Evolutionary conservation across 2,888 invertebrate species (phyloP).

Genomic region (Zaprionus bogoriensis): DNA sequence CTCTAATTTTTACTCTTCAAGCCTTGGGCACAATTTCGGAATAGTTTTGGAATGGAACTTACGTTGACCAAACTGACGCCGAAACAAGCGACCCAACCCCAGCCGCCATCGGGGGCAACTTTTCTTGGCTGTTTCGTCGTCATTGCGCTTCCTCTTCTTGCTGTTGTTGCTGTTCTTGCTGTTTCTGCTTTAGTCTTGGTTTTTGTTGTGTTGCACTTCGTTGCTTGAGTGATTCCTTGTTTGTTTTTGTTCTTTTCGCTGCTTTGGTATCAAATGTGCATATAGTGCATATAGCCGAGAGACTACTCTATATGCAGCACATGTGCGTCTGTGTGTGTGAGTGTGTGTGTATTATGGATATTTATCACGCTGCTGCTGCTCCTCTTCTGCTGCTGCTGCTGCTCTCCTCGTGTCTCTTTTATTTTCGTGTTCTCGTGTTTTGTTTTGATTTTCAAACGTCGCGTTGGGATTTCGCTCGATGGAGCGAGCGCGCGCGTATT

Average conservation of each 20-base stretch:
- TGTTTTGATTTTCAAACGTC: slow-evolving; percentile 34
- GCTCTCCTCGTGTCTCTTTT: slow-evolving; percentile 13
- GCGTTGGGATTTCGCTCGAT: slow-evolving; percentile 21
- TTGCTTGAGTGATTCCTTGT: slow-evolving; percentile 21
- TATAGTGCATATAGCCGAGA: slow-evolving; percentile 10
- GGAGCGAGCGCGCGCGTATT: neutral
- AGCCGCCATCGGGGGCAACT: slow-evolving; percentile 93
- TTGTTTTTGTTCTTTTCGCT: slow-evolving; percentile 24
- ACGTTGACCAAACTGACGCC: slow-evolving; percentile 93
- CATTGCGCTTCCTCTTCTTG: slow-evolving; percentile 35
- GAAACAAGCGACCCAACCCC: slow-evolving; percentile 94
- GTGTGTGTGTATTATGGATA: slow-evolving; percentile 24
- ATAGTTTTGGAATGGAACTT: slow-evolving; percentile 84
- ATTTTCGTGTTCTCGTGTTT: slow-evolving; percentile 21
- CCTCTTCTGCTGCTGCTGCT: neutral
- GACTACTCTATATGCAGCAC: slow-evolving; percentile 25
- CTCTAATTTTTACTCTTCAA: too few species aligned
- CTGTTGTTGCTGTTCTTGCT: slow-evolving; percentile 3
- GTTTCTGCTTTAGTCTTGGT: slow-evolving; percentile 21
- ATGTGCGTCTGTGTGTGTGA: slow-evolving; percentile 2
- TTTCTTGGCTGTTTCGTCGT: slow-evolving; percentile 84
- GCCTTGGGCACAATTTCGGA: too few species aligned
- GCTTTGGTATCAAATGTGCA: slow-evolving; percentile 37
- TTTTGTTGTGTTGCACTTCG: slow-evolving; percentile 17
- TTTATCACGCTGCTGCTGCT: slow-evolving; percentile 9